A percentile compares a stretch with the other conserved stretches of the same genome.
These are phyloP conservation scores for Euglossa dilemma DNA, from an alignment of 1,140 invertebrate genomes.

Conservation along the genomic window DNA sequence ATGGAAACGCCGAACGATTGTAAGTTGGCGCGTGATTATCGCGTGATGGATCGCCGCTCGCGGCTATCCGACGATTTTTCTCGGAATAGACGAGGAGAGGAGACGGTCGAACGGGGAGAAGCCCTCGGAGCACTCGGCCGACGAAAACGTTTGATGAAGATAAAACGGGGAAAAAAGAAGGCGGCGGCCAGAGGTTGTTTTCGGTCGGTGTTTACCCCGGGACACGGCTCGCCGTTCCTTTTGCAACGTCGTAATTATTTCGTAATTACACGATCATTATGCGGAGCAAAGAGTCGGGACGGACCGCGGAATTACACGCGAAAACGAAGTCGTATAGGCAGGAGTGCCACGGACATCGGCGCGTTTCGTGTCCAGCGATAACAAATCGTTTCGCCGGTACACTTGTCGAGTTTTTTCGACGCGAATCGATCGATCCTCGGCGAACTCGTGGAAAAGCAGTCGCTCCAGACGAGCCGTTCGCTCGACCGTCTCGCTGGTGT, in stretches of 20 bases:
- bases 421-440: conserved; percentile 36
- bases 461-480: conserved; percentile 10
- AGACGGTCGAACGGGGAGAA: background rate
- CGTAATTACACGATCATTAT: conserved; percentile 63
- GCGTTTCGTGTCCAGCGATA: conserved; percentile 18
- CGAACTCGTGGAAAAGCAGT: conserved; percentile 14
- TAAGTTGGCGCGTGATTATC: conserved; percentile 15
- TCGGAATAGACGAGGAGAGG: conserved; percentile 34
- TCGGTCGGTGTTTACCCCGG: conserved; percentile 42
- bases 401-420: background rate
- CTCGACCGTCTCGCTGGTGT: conserved; percentile 20
- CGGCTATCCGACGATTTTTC: conserved; percentile 54
- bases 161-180: conserved; percentile 49
- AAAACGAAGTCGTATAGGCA: conserved; percentile 1
- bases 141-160: conserved; percentile 62
- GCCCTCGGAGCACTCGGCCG: conserved; percentile 53
- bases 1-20: conserved; percentile 4
- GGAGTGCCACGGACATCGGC: background rate
- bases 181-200: conserved; percentile 32
- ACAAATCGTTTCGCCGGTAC: background rate
- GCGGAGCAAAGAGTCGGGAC: background rate
- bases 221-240: conserved; percentile 52
- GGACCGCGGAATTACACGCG: conserved; percentile 10
- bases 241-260: conserved; percentile 62
- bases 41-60: conserved; percentile 36